A percentile compares a stretch with the other conserved stretches of the same genome.
Conservation (phyloP, 2,797 vertebrate species). For the Melopsittacus undulatus region DNA sequence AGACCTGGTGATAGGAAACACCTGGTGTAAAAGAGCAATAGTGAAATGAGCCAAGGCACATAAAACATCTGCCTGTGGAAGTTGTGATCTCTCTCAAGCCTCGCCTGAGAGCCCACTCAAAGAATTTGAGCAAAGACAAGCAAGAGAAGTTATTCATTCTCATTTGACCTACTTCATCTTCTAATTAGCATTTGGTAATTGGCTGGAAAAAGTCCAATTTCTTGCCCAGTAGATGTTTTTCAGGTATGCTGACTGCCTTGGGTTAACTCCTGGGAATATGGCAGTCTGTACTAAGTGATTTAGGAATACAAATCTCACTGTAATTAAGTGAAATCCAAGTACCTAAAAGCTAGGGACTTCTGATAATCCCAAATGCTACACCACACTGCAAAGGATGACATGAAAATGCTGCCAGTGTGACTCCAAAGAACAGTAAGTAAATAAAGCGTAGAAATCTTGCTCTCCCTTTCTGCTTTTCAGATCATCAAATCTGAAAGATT, state of each 20-base stretch:
- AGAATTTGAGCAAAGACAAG: background rate
- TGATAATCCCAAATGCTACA: background rate
- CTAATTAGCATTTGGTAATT: constrained; percentile 52
- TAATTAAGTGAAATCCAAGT: constrained; percentile 10
- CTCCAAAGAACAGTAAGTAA: background rate
- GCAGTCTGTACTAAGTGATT: background rate
- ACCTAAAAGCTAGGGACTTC: background rate
- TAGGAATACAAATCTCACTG: background rate
- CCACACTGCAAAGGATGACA: background rate
- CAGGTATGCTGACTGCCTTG: background rate
- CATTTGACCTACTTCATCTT: constrained; percentile 38
- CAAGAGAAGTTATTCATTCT: constrained; percentile 2
- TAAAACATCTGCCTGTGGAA: constrained; percentile 25
- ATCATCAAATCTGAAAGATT: background rate
- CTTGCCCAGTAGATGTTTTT: background rate
- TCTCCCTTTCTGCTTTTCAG: background rate
- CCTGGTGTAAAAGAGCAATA: background rate
- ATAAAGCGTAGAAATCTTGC: background rate
- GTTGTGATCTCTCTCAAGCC: background rate
- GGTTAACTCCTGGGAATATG: background rate
- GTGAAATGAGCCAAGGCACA: constrained; percentile 21
- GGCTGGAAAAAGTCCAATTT: constrained; percentile 40
- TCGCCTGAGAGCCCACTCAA: background rate
- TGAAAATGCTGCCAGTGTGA: background rate
- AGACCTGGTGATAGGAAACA: background rate